Evolutionary conservation across 2,888 invertebrate genomes (phyloP).

Genomic region (Yponomeuta malinellus): DNA sequence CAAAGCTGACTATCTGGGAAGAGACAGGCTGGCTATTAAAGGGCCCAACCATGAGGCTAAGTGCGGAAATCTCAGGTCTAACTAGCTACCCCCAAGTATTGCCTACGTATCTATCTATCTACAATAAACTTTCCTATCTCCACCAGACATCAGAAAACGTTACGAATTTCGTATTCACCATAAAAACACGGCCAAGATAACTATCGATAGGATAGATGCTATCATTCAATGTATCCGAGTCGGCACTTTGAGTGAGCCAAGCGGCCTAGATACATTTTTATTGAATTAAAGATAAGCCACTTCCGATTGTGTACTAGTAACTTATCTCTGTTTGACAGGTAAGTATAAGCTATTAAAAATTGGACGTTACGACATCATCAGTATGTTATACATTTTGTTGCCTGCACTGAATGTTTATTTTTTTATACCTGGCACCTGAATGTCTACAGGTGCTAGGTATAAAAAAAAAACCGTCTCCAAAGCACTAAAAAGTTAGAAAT

Average conservation of each 20-base stretch:
- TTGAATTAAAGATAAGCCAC: constrained; percentile 7
- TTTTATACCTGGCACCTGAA: too few species aligned
- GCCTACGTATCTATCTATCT: neutral
- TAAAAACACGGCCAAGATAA: neutral
- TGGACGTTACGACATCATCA: neutral
- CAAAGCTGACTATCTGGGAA: too few species aligned
- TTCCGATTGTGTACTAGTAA: constrained; percentile 1
- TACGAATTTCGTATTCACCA: neutral
- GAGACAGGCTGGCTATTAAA: too few species aligned
- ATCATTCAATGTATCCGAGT: constrained; percentile 1
- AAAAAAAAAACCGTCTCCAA: too few species aligned
- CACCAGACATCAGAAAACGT: neutral
- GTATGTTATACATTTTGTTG: too few species aligned
- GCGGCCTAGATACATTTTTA: constrained; percentile 12
- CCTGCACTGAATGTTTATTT: too few species aligned
- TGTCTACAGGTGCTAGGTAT: too few species aligned
- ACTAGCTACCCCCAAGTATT: too few species aligned
- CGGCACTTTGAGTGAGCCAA: constrained; percentile 5
- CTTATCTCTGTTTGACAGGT: neutral
- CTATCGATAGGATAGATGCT: neutral
- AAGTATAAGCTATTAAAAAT: neutral
- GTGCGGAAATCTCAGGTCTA: too few species aligned
- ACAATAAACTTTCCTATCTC: neutral
- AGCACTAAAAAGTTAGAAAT: too few species aligned
- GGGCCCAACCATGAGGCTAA: too few species aligned